Conservation (phyloP, 2,797 vertebrate species). For the Pseudochromis fuscus region DNA sequence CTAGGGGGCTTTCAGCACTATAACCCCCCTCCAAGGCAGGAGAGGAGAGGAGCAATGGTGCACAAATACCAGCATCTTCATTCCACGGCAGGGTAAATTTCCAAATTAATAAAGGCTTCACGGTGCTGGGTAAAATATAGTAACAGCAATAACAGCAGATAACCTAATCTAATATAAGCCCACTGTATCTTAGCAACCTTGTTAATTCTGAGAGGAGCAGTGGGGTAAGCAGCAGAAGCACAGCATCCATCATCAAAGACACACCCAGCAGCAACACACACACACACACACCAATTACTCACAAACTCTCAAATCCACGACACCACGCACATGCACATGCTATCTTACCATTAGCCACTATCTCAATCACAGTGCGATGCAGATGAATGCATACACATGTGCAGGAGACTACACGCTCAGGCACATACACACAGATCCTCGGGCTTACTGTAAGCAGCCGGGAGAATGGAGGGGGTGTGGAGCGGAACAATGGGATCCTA, state of each 20-base stretch:
- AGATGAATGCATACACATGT: conserved; percentile 66
- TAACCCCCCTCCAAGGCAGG: conserved; percentile 39
- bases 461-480: conserved; percentile 78
- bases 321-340: conserved; percentile 58
- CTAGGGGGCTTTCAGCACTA: conserved; percentile 62
- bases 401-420: conserved; percentile 45
- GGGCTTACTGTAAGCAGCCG: conserved; percentile 83
- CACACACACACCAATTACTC: conserved; percentile 66
- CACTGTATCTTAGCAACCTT: conserved; percentile 89
- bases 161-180: conserved; percentile 88
- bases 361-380: conserved; percentile 68
- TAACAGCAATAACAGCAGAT: conserved; percentile 86
- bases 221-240: conserved; percentile 79
- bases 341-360: conserved; percentile 68
- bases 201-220: conserved; percentile 84
- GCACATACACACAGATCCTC: conserved; percentile 71
- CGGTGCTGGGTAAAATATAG: conserved; percentile 85
- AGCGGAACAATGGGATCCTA: conserved; percentile 84
- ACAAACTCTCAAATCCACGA: conserved; percentile 57
- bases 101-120: conserved; percentile 86
- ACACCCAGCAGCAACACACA: conserved; percentile 73
- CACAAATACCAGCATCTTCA: conserved; percentile 76
- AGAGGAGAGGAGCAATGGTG: conserved; percentile 38
- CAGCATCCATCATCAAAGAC: conserved; percentile 82
- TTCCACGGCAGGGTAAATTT: conserved; percentile 82